phyloP scores from a whole-genome alignment of 2,888 invertebrate genomes.

The Anthrax anthrax region DNA sequence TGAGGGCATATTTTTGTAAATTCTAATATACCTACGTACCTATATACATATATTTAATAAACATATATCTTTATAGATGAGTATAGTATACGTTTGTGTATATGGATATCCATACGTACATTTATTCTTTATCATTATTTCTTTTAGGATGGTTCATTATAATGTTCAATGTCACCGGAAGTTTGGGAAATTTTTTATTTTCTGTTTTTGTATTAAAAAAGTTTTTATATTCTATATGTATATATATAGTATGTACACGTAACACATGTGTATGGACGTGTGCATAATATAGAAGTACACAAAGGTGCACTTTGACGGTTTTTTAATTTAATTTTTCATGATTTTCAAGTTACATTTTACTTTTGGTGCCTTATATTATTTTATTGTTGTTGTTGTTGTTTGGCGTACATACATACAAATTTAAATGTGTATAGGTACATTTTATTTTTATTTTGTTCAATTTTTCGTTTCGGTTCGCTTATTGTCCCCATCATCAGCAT shows the following conservation, averaged over 20 bases:
- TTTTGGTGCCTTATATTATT: no score
- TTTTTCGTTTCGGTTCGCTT: not conserved
- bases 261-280: not conserved
- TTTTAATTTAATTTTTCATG: not conserved
- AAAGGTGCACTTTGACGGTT: not conserved
- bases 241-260: no score
- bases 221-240: no score
- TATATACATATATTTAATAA: no score
- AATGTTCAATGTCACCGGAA: constrained; percentile 13
- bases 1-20: no score
- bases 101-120: no score
- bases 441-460: not conserved
- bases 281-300: not conserved
- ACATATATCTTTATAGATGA: no score
- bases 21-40: no score
- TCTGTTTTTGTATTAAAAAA: not conserved
- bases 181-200: constrained; percentile 2
- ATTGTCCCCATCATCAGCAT: not conserved
- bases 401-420: no score
- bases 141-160: not conserved
- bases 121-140: not conserved
- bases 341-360: not conserved
- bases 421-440: not conserved
- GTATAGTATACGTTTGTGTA: no score
- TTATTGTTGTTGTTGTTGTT: no score